Percentiles rank a stretch among this genome's conserved stretches.
Evolutionary conservation across 30 jellyfish, hydroid and myxozoan species (phyloP).

Genomic region (Catostylus mosaicus): DNA sequence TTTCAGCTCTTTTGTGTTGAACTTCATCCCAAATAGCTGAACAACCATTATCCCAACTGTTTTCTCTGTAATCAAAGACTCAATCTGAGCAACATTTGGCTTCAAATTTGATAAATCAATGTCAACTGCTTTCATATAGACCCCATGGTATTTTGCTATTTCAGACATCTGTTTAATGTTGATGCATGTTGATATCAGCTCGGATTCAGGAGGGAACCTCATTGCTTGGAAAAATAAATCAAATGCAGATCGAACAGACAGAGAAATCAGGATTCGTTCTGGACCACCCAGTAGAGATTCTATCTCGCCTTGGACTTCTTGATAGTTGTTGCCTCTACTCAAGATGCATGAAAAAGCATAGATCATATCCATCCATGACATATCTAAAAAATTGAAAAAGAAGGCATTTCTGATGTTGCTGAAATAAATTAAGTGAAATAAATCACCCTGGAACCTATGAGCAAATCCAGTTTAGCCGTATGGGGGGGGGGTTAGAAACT

Average conservation of each 20-base stretch:
- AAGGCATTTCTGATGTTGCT: background rate
- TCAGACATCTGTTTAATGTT: slow-evolving; percentile 52
- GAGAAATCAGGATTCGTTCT: slow-evolving; percentile 33
- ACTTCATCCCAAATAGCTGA: slow-evolving; percentile 66
- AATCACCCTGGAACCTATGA: no score
- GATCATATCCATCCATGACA: slow-evolving; percentile 56
- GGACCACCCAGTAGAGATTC: slow-evolving; percentile 73
- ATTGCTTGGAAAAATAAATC: slow-evolving; percentile 62
- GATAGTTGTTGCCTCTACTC: background rate
- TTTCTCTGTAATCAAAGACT: slow-evolving; percentile 21
- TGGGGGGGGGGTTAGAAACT: no score
- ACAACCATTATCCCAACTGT: slow-evolving; percentile 62
- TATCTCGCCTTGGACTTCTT: slow-evolving; percentile 21
- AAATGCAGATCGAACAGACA: slow-evolving; percentile 66
- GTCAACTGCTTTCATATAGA: slow-evolving; percentile 53
- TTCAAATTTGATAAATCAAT: slow-evolving; percentile 27
- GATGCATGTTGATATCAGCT: slow-evolving; percentile 51
- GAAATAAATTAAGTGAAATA: no score
- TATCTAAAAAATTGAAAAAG: slow-evolving; percentile 16
- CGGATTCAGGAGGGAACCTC: slow-evolving; percentile 62
- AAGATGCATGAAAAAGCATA: slow-evolving; percentile 25
- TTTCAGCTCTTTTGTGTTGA: slow-evolving; percentile 7
- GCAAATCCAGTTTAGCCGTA: no score
- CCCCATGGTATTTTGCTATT: slow-evolving; percentile 68
- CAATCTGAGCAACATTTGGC: slow-evolving; percentile 51